Percentiles rank a stretch among this genome's conserved stretches.
These are phyloP conservation scores for Linnaemya tessellans DNA, from an alignment of 2,888 invertebrate species.

Conservation along the genomic window DNA sequence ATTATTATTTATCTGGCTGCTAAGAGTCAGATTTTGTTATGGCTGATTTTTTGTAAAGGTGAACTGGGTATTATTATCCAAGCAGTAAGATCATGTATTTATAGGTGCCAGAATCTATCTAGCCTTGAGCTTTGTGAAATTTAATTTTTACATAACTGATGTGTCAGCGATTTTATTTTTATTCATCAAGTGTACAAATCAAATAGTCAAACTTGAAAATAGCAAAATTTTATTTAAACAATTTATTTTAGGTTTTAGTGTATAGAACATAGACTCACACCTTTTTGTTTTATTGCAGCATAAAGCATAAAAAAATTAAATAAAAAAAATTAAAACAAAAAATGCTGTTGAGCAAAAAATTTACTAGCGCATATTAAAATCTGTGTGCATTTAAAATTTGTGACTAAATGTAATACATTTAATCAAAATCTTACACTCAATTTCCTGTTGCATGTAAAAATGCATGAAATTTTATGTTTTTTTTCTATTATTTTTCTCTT, in stretches of 20 bases:
- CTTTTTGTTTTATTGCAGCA: neutral
- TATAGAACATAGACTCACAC: neutral
- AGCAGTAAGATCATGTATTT: neutral
- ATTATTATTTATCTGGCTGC: too few relatives aligned
- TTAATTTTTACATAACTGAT: neutral
- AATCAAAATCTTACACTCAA: conserved; percentile 48
- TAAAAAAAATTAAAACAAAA: neutral
- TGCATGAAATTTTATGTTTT: conserved; percentile 39
- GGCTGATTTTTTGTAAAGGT: neutral
- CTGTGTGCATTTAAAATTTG: neutral
- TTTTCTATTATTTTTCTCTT: neutral
- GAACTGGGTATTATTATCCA: neutral
- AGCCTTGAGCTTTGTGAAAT: neutral
- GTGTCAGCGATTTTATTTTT: neutral
- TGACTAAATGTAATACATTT: conserved; percentile 16
- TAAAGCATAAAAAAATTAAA: neutral
- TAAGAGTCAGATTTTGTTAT: neutral
- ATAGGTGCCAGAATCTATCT: neutral
- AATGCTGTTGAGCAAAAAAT: neutral
- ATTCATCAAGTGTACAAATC: neutral
- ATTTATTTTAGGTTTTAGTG: neutral
- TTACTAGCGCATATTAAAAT: neutral
- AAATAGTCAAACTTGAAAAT: conserved; percentile 7
- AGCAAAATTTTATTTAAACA: neutral
- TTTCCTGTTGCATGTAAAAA: conserved; percentile 40